A percentile compares a stretch with the other conserved stretches of the same genome.
Evolutionary conservation across 2,113 vertebrate species (phyloP).

Genomic region (Psilopsiagon aurifrons): DNA sequence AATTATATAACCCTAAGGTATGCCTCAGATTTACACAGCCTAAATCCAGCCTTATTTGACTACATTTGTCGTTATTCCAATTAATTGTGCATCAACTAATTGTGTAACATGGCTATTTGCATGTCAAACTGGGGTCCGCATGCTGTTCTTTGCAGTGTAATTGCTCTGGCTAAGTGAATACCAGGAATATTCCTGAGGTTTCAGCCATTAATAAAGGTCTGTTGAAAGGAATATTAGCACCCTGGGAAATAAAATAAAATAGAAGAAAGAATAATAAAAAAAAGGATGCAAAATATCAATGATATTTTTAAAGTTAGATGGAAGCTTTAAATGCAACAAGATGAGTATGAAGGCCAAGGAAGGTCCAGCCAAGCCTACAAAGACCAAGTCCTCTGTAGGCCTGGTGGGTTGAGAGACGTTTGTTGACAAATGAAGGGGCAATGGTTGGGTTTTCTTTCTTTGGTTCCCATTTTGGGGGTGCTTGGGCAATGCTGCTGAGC

Average conservation of each 20-base stretch:
- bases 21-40: constrained; percentile 53
- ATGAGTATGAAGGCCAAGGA: background rate
- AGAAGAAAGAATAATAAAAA: background rate
- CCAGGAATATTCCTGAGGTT: constrained; percentile 64
- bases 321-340: background rate
- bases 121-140: constrained; percentile 57
- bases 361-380: background rate
- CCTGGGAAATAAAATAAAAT: constrained; percentile 6
- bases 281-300: background rate
- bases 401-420: background rate
- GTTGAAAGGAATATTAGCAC: constrained; percentile 63
- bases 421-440: background rate
- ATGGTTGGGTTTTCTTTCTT: background rate
- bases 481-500: background rate
- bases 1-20: constrained; percentile 55
- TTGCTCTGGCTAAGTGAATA: constrained; percentile 73
- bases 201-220: constrained; percentile 50
- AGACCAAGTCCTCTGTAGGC: background rate
- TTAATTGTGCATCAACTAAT: constrained; percentile 75
- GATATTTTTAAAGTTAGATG: constrained; percentile 28
- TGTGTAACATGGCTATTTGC: constrained; percentile 70
- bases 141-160: constrained; percentile 66
- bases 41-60: constrained; percentile 64
- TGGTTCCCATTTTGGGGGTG: background rate
- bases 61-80: constrained; percentile 68